Evolutionary conservation across 2,888 invertebrate species (phyloP).

Genomic region (Leptinotarsa haldemani): DNA sequence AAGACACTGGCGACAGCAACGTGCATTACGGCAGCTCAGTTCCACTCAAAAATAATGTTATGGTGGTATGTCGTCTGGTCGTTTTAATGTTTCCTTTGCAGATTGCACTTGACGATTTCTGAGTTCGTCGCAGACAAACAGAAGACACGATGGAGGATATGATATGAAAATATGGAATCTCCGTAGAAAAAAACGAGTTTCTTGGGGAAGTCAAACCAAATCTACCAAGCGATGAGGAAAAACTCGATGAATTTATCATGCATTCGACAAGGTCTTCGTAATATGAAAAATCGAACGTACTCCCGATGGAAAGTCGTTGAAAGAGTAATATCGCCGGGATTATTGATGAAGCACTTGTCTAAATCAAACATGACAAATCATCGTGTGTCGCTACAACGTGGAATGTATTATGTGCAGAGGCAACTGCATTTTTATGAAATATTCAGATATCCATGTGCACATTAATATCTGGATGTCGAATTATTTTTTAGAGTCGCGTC

Average conservation of each 20-base stretch:
- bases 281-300: not conserved
- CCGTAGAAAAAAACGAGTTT: too few species aligned
- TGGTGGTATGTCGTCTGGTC: not conserved
- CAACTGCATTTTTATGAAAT: constrained; percentile 14
- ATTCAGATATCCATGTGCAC: constrained; percentile 6
- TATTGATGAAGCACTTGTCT: constrained; percentile 26
- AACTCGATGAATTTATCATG: not conserved
- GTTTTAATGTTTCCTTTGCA: constrained; percentile 3
- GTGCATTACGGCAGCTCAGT: not conserved
- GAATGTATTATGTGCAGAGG: not conserved
- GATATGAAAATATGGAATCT: too few species aligned
- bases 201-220: too few species aligned
- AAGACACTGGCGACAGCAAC: not conserved
- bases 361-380: constrained; percentile 24
- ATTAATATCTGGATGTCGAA: not conserved
- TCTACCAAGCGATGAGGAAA: too few species aligned
- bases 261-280: not conserved
- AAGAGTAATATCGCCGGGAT: constrained; percentile 16
- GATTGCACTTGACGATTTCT: not conserved
- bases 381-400: not conserved
- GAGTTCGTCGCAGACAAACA: too few species aligned
- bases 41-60: not conserved
- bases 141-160: too few species aligned
- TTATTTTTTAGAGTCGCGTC: not conserved
- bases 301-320: not conserved